Evolutionary conservation across 2,888 invertebrate genomes (phyloP).

Genomic region (Volucella inflata): DNA sequence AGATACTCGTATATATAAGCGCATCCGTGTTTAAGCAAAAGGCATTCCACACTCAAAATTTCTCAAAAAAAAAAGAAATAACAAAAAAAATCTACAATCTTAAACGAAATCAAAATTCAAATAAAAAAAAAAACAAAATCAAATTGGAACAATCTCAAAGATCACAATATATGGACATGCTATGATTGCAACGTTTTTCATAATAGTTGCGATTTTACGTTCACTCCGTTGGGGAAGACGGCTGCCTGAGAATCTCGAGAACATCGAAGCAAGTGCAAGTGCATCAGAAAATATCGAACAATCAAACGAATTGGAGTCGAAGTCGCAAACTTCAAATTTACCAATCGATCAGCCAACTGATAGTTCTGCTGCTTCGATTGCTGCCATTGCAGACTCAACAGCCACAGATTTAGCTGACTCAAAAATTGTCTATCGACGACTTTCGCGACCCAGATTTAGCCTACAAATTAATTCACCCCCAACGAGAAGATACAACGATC

Average conservation of each 20-base stretch:
- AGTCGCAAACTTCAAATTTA: constrained; percentile 23
- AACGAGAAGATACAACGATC: constrained; percentile 63
- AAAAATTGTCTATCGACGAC: constrained; percentile 47
- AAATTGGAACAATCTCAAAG: constrained; percentile 43
- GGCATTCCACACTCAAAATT: constrained; percentile 49
- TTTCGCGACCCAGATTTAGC: constrained; percentile 68
- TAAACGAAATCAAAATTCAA: constrained; percentile 36
- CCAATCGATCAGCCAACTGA: constrained; percentile 44
- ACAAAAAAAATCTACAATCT: constrained; percentile 21
- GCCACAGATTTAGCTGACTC: constrained; percentile 22
- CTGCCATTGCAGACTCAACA: neutral
- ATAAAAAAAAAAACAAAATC: constrained; percentile 12
- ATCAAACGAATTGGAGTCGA: constrained; percentile 41
- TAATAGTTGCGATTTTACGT: constrained; percentile 83
- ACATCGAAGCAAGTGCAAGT: constrained; percentile 42
- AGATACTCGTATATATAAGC: constrained; percentile 59
- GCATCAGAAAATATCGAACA: constrained; percentile 62
- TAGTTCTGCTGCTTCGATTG: constrained; percentile 11
- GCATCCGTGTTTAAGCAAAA: constrained; percentile 48
- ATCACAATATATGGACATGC: constrained; percentile 75
- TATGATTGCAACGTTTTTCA: constrained; percentile 84
- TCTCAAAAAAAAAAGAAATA: constrained; percentile 18
- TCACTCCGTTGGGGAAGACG: constrained; percentile 83
- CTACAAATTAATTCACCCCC: constrained; percentile 53
- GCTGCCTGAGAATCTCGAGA: constrained; percentile 63